Conservation (phyloP, 2,113 vertebrate species). For the Tyrannus savana region DNA sequence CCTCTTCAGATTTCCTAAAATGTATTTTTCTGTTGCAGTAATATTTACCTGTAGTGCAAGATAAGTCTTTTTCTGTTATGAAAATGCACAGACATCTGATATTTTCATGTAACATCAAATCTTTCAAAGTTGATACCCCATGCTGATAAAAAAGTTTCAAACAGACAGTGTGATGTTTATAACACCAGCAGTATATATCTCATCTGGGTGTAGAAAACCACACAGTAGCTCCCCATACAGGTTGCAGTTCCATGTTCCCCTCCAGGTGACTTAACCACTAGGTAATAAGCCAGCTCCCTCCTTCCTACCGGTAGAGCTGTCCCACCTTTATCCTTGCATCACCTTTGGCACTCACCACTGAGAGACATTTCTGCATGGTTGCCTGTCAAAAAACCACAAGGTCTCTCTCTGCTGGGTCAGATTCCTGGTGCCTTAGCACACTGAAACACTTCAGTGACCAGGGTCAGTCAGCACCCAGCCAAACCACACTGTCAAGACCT, state of each 20-base stretch:
- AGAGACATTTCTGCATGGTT: not conserved
- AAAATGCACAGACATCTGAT: not conserved
- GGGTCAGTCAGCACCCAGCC: not conserved
- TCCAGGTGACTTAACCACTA: not conserved
- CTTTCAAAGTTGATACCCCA: not conserved
- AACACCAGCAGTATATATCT: not conserved
- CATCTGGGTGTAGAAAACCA: not conserved
- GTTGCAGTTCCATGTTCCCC: not conserved
- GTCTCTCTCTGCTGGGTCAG: not conserved
- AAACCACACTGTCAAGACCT: not conserved
- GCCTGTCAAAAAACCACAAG: not conserved
- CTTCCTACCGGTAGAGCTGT: not conserved
- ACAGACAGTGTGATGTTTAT: not conserved
- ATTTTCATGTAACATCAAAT: not conserved
- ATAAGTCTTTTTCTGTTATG: not conserved
- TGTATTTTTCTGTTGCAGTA: not conserved
- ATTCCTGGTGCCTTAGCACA: not conserved
- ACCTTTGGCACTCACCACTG: not conserved
- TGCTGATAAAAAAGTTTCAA: not conserved
- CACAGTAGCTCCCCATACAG: not conserved
- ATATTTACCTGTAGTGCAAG: not conserved
- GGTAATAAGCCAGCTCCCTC: not conserved
- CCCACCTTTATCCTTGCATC: not conserved
- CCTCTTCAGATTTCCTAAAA: conserved; percentile 12
- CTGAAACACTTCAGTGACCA: not conserved